These are phyloP conservation scores for Synergus umbraculus DNA, from an alignment of 2,888 invertebrate genomes.

Conservation along the genomic window DNA sequence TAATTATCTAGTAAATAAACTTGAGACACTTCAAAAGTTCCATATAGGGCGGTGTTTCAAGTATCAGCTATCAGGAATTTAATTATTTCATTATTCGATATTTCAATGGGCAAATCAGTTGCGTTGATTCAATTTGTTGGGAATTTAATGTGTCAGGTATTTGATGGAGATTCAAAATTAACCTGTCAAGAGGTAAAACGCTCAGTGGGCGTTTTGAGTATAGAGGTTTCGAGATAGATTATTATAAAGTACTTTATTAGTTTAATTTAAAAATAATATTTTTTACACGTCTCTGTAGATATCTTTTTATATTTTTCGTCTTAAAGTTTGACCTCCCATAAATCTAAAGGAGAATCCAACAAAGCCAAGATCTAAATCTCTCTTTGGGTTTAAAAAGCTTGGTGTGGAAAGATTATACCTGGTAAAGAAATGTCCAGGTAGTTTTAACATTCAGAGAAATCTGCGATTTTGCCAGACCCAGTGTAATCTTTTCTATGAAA, in stretches of 20 bases:
- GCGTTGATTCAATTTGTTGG: constrained; percentile 11
- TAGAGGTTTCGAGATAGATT: not conserved
- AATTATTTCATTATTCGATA: not conserved
- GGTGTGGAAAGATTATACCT: not conserved
- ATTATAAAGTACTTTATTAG: not conserved
- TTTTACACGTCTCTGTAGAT: too few relatives aligned
- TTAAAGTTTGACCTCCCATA: not conserved
- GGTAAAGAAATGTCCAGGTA: not conserved
- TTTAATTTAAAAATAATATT: too few relatives aligned
- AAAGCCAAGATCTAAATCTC: not conserved
- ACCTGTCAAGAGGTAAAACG: not conserved
- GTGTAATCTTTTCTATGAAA: not conserved
- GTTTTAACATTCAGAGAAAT: not conserved
- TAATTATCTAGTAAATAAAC: not conserved
- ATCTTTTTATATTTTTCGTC: too few relatives aligned
- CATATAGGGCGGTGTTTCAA: not conserved
- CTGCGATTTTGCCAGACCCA: not conserved
- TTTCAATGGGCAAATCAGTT: not conserved
- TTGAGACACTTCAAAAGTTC: not conserved
- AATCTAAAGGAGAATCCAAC: not conserved
- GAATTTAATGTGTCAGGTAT: constrained; percentile 14
- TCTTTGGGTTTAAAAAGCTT: not conserved
- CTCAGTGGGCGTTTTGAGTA: not conserved
- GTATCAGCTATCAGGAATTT: constrained; percentile 6
- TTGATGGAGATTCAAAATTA: constrained; percentile 12